Percentiles rank a stretch among this genome's conserved stretches.
phyloP scores from a whole-genome alignment of 2,113 vertebrate genomes.

The Atractosteus spatula region DNA sequence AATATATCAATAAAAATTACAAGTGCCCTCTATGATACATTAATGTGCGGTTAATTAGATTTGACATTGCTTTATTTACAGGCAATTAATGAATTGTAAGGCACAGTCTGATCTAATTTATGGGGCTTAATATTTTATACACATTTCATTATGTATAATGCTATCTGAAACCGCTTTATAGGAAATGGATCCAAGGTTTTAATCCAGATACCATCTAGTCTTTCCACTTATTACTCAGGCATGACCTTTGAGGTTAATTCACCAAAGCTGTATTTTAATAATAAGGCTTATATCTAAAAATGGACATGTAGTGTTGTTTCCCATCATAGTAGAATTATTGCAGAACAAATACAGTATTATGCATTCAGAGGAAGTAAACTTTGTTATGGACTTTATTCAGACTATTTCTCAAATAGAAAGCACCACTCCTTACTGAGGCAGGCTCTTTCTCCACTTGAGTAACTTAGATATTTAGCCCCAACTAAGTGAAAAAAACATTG shows the following conservation, averaged over 20 bases:
- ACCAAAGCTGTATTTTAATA: conserved; percentile 11
- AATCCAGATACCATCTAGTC: conserved; percentile 31
- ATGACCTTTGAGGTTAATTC: conserved; percentile 32
- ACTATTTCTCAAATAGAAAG: too few relatives aligned
- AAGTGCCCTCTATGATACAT: conserved; percentile 20
- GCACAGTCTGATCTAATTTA: conserved; percentile 20
- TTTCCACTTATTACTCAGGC: conserved; percentile 26
- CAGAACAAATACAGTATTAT: too few relatives aligned
- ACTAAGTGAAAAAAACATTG: too few relatives aligned
- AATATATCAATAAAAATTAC: conserved; percentile 23
- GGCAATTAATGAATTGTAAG: conserved; percentile 30
- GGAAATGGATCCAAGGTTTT: conserved; percentile 24
- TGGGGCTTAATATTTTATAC: conserved; percentile 22
- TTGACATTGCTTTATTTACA: conserved; percentile 23
- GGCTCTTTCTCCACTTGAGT: too few relatives aligned
- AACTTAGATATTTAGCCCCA: too few relatives aligned
- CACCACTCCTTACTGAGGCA: too few relatives aligned
- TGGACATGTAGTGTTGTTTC: too few relatives aligned
- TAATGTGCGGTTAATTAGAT: conserved; percentile 28
- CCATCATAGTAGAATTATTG: too few relatives aligned
- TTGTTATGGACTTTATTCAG: too few relatives aligned
- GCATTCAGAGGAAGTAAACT: too few relatives aligned
- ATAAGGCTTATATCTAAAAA: neutral
- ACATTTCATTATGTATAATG: conserved; percentile 19
- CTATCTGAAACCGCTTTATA: conserved; percentile 13